Evolutionary conservation across 2,888 invertebrate species (phyloP).

Genomic region (Tetragonula carbonaria): DNA sequence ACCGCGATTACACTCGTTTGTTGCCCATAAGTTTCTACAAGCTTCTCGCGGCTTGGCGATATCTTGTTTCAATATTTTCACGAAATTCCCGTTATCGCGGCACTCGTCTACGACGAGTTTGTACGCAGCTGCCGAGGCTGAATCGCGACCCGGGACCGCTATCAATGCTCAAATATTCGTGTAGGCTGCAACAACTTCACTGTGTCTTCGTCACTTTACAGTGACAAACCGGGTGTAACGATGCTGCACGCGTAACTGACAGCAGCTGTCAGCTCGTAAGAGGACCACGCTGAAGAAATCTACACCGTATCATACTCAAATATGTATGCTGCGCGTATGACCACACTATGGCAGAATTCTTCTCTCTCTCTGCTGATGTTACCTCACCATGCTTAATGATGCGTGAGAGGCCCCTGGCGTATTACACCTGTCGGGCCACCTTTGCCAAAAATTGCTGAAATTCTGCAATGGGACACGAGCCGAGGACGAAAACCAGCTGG

Average conservation of each 20-base stretch:
- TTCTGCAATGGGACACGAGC: slow-evolving; percentile 35
- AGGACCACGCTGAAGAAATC: slow-evolving; percentile 34
- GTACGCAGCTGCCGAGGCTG: no score
- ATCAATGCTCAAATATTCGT: neutral
- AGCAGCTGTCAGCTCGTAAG: slow-evolving; percentile 42
- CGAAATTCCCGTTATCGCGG: no score
- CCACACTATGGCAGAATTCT: slow-evolving; percentile 17
- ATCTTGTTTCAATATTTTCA: no score
- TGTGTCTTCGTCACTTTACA: slow-evolving; percentile 12
- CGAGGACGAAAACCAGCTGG: slow-evolving; percentile 45
- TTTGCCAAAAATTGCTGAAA: slow-evolving; percentile 51
- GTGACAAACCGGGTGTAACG: slow-evolving; percentile 8
- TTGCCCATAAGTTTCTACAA: no score
- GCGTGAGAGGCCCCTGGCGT: slow-evolving; percentile 32
- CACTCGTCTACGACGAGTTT: no score
- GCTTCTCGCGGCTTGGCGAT: no score
- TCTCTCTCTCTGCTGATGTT: slow-evolving; percentile 20
- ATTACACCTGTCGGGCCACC: slow-evolving; percentile 57
- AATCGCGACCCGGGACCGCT: no score
- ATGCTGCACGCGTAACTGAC: slow-evolving; percentile 6
- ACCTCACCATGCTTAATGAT: slow-evolving; percentile 50
- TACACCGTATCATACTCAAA: slow-evolving; percentile 37
- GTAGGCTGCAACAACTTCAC: slow-evolving; percentile 12
- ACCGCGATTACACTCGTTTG: no score
- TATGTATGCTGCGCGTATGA: slow-evolving; percentile 11